Evolutionary conservation across 2,797 vertebrate species (phyloP).

Genomic region (Poecilia gillii): DNA sequence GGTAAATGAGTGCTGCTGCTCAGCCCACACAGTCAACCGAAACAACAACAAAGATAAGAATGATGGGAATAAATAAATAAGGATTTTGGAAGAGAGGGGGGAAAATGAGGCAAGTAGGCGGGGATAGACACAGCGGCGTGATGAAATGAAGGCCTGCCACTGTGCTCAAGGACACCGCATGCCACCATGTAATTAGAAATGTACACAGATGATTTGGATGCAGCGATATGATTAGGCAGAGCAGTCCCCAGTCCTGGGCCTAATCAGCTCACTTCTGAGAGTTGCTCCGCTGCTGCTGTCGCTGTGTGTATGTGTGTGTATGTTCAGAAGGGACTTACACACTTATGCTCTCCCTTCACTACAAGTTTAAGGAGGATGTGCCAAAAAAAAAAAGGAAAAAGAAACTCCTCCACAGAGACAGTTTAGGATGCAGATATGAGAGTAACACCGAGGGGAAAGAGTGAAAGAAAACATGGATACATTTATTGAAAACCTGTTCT

Average conservation of each 20-base stretch:
- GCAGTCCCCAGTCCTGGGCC: conserved; percentile 80
- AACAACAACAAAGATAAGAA: conserved; percentile 77
- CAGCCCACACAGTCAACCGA: conserved; percentile 66
- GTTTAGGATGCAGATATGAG: conserved; percentile 19
- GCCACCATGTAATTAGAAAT: conserved; percentile 86
- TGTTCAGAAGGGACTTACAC: conserved; percentile 38
- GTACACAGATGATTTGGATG: conserved; percentile 87
- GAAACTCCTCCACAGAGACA: conserved; percentile 18
- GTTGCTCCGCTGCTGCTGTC: conserved; percentile 66
- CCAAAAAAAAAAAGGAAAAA: conserved; percentile 6
- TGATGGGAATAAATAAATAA: conserved; percentile 71
- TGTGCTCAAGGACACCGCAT: conserved; percentile 83
- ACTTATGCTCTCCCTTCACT: conserved; percentile 28
- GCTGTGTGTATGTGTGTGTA: conserved; percentile 37
- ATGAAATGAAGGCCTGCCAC: conserved; percentile 84
- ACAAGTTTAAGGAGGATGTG: conserved; percentile 26
- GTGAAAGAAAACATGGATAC: conserved; percentile 2
- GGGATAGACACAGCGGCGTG: conserved; percentile 60
- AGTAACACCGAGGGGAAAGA: background rate
- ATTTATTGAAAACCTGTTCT: background rate
- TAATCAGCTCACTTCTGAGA: conserved; percentile 87
- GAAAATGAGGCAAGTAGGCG: conserved; percentile 48
- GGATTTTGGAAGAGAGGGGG: conserved; percentile 34
- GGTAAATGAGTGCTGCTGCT: conserved; percentile 75
- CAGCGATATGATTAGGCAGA: conserved; percentile 84